phyloP scores from a whole-genome alignment of 2,797 vertebrate species.

The Morus bassanus region DNA sequence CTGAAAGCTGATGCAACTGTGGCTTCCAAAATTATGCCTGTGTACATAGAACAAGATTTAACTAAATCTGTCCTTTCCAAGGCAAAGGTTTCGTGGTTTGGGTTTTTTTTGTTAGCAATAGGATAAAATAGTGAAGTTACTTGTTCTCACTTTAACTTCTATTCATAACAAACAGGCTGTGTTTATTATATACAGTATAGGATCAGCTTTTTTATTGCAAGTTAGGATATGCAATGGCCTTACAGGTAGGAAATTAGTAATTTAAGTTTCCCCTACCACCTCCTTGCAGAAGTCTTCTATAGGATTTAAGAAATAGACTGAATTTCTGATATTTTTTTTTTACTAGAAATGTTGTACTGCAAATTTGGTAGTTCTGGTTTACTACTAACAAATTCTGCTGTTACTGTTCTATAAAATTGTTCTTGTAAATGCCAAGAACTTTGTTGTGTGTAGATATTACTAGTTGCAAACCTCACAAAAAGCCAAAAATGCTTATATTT shows the following conservation, averaged over 20 bases:
- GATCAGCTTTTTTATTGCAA: neutral
- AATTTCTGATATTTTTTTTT: neutral
- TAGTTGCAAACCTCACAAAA: neutral
- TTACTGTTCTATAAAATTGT: neutral
- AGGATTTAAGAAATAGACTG: neutral
- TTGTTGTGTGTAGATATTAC: neutral
- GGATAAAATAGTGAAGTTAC: neutral
- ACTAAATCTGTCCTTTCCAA: neutral
- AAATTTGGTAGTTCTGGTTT: neutral
- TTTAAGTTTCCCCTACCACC: neutral
- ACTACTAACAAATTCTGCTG: neutral
- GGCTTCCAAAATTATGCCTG: neutral
- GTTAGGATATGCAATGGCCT: neutral
- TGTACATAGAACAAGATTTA: neutral
- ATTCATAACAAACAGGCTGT: neutral
- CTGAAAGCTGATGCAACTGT: neutral
- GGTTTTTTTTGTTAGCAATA: neutral
- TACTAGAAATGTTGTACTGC: neutral
- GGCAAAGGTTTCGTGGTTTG: neutral
- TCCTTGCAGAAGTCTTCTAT: neutral
- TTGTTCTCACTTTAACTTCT: neutral
- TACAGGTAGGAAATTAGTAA: neutral
- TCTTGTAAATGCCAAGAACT: neutral
- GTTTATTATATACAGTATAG: neutral
- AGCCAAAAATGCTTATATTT: slow-evolving; percentile 30